phyloP scores from a whole-genome alignment of 2,113 vertebrate genomes.

The Calyptomena viridis region DNA sequence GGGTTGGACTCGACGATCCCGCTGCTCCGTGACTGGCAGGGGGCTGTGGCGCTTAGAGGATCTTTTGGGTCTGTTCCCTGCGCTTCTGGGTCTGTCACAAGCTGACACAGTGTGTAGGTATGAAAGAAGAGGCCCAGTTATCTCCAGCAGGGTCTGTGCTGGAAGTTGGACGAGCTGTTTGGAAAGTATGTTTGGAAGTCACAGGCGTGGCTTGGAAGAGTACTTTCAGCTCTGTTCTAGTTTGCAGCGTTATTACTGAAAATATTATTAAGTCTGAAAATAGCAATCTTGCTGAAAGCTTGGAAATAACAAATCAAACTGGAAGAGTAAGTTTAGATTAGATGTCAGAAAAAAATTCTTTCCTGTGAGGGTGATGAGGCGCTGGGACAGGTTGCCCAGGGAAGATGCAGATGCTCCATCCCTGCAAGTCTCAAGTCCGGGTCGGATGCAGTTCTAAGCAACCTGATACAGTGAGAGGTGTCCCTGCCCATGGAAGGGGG shows the following conservation, averaged over 20 bases:
- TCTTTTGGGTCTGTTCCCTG: accelerated
- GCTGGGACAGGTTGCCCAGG: background rate
- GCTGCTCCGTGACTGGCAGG: accelerated
- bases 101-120: accelerated
- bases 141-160: accelerated
- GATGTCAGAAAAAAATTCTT: background rate
- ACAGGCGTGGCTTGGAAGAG: accelerated
- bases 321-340: background rate
- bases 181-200: background rate
- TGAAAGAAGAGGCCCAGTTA: too few species aligned
- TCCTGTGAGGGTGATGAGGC: background rate
- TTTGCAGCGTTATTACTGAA: background rate
- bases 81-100: accelerated
- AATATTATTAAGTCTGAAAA: background rate
- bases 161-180: background rate
- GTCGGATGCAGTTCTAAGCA: background rate
- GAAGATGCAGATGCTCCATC: background rate
- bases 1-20: too few species aligned
- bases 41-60: accelerated
- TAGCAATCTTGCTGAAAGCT: background rate
- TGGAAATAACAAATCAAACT: background rate
- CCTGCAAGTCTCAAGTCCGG: background rate
- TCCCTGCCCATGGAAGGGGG: background rate
- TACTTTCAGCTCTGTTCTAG: background rate
- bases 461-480: background rate